A percentile compares a stretch with the other conserved stretches of the same genome.
phyloP scores from a whole-genome alignment of 2,113 vertebrate species.

The Puma concolor region DNA sequence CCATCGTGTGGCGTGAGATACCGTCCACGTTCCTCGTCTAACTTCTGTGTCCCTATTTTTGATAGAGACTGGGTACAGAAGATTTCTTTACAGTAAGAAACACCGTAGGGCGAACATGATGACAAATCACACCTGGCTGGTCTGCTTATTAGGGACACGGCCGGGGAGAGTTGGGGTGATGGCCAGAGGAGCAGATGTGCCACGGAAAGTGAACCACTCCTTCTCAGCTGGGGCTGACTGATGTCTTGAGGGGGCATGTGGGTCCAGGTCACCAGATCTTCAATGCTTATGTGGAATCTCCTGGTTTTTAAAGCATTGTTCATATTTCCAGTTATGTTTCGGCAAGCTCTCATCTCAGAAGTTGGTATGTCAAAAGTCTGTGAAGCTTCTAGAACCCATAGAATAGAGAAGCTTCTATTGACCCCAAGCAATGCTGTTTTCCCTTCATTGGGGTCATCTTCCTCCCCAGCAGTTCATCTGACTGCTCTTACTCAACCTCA shows the following conservation, averaged over 20 bases:
- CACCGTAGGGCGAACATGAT: background rate
- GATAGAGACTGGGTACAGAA: background rate
- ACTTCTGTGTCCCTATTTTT: background rate
- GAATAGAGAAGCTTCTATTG: background rate
- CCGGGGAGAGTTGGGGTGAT: fast-evolving
- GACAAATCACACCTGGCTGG: background rate
- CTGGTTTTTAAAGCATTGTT: background rate
- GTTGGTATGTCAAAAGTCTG: background rate
- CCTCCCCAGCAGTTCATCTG: background rate
- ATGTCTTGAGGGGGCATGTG: background rate
- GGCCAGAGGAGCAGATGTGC: no score
- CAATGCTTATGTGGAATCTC: background rate
- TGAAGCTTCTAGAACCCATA: background rate
- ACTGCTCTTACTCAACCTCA: background rate
- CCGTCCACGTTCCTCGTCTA: background rate
- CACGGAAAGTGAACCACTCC: fast-evolving
- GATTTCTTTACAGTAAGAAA: background rate
- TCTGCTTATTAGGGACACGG: background rate
- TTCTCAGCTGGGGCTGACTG: fast-evolving
- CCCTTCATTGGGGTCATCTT: background rate
- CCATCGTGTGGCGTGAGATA: fast-evolving
- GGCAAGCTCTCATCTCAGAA: background rate
- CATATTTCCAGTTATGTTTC: background rate
- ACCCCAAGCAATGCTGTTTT: background rate
- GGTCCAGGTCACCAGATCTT: background rate